Conservation (phyloP, 2,113 vertebrate genomes). For the Pterocles orientalis region DNA sequence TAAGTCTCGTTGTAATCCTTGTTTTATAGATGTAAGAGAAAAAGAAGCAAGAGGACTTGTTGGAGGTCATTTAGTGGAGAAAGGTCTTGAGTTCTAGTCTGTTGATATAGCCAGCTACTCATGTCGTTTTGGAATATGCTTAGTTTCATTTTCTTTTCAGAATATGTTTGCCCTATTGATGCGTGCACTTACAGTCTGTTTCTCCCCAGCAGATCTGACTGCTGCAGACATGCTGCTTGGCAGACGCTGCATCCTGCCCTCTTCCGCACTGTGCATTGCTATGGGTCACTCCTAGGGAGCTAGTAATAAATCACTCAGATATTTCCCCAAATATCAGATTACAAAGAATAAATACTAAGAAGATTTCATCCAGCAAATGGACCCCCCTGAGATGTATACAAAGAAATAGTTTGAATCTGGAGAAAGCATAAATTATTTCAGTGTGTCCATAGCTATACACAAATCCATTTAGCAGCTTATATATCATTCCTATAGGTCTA, state of each 20-base stretch:
- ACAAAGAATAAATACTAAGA: not conserved
- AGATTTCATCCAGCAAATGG: not conserved
- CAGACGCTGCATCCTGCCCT: not conserved
- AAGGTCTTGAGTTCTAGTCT: not conserved
- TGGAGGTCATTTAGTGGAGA: not conserved
- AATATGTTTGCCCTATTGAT: not conserved
- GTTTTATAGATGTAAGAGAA: not conserved
- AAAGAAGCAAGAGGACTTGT: not conserved
- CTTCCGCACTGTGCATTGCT: not conserved
- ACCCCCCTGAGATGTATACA: not conserved
- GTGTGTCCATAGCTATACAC: not conserved
- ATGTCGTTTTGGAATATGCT: not conserved
- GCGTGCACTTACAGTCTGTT: not conserved
- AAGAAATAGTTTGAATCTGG: not conserved
- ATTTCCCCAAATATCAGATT: not conserved
- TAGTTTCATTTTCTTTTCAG: not conserved
- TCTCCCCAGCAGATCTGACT: not conserved
- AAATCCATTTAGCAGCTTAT: not conserved
- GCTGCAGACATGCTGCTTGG: not conserved
- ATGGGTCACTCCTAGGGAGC: not conserved
- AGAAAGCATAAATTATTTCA: not conserved
- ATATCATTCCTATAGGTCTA: not conserved
- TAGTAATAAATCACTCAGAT: not conserved
- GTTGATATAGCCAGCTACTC: not conserved
- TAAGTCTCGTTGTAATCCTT: not conserved